A percentile compares a stretch with the other conserved stretches of the same genome.
phyloP scores from a whole-genome alignment of 2,888 invertebrate species.

The Neuroscelio doddi region DNA sequence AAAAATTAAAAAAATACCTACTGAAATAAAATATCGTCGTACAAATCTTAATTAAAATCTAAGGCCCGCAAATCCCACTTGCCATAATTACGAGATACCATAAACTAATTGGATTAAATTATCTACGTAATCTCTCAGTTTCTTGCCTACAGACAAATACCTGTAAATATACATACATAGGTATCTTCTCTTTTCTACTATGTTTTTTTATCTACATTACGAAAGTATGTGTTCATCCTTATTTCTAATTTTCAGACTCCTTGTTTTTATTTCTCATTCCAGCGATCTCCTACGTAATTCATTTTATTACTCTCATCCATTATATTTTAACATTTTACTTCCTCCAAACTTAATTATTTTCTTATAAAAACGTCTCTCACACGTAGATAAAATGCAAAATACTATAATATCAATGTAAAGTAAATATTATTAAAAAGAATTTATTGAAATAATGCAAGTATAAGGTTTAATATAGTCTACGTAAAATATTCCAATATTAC shows the following conservation, averaged over 20 bases:
- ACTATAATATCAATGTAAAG: too few species aligned
- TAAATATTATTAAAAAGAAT: too few species aligned
- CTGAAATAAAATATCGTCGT: conserved; percentile 15
- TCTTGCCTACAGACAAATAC: conserved; percentile 7
- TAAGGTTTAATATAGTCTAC: too few species aligned
- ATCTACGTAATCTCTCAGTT: conserved; percentile 45
- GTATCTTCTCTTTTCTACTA: not conserved
- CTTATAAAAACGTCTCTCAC: too few species aligned
- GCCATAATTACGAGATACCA: conserved; percentile 53
- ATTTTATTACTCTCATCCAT: too few species aligned
- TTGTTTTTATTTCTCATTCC: too few species aligned
- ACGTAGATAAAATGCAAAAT: too few species aligned
- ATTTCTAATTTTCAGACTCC: not conserved
- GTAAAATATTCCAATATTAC: too few species aligned
- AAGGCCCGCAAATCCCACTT: conserved; percentile 54
- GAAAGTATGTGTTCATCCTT: not conserved
- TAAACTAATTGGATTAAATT: conserved; percentile 62
- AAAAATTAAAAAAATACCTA: too few species aligned
- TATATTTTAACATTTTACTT: too few species aligned
- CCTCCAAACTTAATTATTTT: too few species aligned
- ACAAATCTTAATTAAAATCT: conserved; percentile 66
- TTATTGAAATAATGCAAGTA: too few species aligned
- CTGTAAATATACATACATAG: not conserved
- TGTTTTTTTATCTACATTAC: not conserved
- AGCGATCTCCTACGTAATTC: not conserved